Conservation (phyloP, 2,888 invertebrate species). For the Ametastegia equiseti region DNA sequence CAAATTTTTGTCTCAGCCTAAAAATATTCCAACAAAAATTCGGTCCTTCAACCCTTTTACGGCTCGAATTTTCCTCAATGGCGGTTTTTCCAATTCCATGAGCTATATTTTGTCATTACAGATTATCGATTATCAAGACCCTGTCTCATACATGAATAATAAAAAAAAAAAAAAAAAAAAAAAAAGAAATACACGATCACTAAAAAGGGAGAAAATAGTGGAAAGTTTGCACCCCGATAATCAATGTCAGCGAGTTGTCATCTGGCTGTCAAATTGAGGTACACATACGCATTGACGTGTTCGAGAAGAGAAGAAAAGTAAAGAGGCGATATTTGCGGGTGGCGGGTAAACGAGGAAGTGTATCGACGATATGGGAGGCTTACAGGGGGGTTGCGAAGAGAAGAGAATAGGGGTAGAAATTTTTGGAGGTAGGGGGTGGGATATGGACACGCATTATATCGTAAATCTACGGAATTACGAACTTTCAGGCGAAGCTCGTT, state of each 20-base stretch:
- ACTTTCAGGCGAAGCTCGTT: conserved; percentile 49
- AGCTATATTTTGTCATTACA: too few species aligned
- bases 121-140: too few species aligned
- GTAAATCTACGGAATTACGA: conserved; percentile 50
- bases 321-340: background rate
- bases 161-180: background rate
- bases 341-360: background rate
- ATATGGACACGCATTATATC: conserved; percentile 46
- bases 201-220: background rate
- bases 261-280: conserved; percentile 43
- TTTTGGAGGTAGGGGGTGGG: background rate
- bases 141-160: too few species aligned
- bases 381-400: background rate
- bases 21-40: too few species aligned
- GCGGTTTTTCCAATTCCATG: too few species aligned
- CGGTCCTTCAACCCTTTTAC: too few species aligned
- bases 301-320: background rate
- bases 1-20: too few species aligned
- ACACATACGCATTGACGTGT: background rate
- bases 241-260: conserved; percentile 39
- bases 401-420: background rate
- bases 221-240: background rate
- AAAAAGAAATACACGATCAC: background rate
- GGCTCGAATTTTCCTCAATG: too few species aligned
- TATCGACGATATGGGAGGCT: conserved; percentile 26